Evolutionary conservation across 2,113 vertebrate species (phyloP).

Genomic region (Diglossa brunneiventris): DNA sequence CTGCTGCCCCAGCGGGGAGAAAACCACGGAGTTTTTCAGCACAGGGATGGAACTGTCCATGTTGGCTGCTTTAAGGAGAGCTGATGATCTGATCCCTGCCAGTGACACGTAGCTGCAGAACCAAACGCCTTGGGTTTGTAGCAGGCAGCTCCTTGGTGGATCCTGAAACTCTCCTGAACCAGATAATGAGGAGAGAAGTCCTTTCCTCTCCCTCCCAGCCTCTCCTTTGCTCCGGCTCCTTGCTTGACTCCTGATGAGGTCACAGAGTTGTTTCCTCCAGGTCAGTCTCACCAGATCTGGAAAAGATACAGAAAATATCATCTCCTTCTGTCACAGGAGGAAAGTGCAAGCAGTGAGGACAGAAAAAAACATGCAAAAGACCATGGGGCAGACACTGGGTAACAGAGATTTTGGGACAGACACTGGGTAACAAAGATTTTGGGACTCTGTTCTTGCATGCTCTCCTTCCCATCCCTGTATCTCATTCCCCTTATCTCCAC

Average conservation of each 20-base stretch:
- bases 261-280: background rate
- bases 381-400: too few species aligned
- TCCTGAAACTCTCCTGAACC: background rate
- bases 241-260: background rate
- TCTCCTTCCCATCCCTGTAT: background rate
- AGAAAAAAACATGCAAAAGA: background rate
- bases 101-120: fast-evolving
- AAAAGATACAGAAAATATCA: background rate
- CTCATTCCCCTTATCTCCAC: background rate
- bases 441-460: background rate
- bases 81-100: background rate
- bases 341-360: fast-evolving
- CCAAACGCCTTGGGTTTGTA: background rate
- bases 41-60: background rate
- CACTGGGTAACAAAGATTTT: background rate
- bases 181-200: background rate
- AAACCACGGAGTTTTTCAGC: background rate
- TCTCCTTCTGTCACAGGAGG: background rate
- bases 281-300: background rate
- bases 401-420: background rate
- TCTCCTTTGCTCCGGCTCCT: background rate
- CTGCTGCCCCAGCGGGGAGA: background rate
- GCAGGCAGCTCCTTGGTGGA: background rate
- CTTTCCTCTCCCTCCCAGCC: background rate
- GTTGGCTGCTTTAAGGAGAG: background rate